Evolutionary conservation across 2,113 vertebrate genomes (phyloP).

Genomic region (Colistium nudipinnis): DNA sequence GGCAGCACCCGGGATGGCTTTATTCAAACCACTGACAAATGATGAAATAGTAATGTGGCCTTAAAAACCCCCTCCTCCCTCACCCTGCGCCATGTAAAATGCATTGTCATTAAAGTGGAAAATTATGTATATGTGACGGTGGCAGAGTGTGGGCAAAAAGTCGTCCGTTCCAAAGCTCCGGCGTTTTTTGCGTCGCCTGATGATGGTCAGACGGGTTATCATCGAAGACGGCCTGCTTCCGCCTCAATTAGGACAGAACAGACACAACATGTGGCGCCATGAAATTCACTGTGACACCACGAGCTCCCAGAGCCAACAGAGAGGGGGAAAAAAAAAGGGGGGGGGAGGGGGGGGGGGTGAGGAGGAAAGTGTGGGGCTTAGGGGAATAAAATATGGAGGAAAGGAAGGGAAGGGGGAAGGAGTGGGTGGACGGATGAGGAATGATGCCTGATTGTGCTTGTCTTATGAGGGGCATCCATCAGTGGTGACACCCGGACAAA

Average conservation of each 20-base stretch:
- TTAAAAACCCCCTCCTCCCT: not conserved
- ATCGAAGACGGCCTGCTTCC: constrained; percentile 50
- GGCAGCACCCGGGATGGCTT: not conserved
- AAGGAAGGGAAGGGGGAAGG: constrained; percentile 58
- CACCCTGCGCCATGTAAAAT: constrained; percentile 5
- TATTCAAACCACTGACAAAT: constrained; percentile 11
- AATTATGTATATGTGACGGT: constrained; percentile 13
- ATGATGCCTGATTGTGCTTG: constrained; percentile 77
- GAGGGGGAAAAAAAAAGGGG: not conserved
- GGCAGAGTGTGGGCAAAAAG: constrained; percentile 17
- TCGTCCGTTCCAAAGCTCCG: not conserved
- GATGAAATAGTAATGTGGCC: not conserved
- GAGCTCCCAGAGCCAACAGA: constrained; percentile 35
- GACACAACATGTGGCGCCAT: constrained; percentile 59
- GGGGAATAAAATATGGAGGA: constrained; percentile 64
- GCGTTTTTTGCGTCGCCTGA: constrained; percentile 18
- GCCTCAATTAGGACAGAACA: constrained; percentile 64
- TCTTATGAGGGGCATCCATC: constrained; percentile 85
- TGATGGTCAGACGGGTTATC: constrained; percentile 47
- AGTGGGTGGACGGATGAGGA: constrained; percentile 76
- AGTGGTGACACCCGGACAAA: constrained; percentile 77
- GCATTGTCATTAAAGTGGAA: not conserved
- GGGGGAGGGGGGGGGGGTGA: not conserved
- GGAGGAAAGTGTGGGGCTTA: constrained; percentile 33
- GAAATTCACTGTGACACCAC: constrained; percentile 64